Evolutionary conservation across 2,888 invertebrate genomes (phyloP), one percentile per base, ranked within the genome.

Genomic region (Leucophora obtusa): DNA sequence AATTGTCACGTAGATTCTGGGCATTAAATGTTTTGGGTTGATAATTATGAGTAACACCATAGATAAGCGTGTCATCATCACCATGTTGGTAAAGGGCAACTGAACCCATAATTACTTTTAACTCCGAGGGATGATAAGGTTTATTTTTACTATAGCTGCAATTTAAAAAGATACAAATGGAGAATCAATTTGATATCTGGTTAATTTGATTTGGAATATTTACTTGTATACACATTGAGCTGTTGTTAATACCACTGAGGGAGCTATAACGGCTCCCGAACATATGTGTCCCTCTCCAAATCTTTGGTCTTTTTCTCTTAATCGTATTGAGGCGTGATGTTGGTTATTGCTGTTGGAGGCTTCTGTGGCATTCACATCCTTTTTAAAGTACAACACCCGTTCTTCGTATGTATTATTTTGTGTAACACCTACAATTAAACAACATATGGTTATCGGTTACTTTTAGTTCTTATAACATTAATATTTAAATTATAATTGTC

Each of bases 231-330:
- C 82, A 62, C 89, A 89, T 11, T 86, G 84, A 0, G 85, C 86
- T 5, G 87, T 86, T 9, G 88, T 89, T 0, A 90, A 82, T 35
- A 89, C 87, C 14, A 86, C 88, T 0, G 88, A 87, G 7, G 85
- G 83, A 1, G 86, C 87, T 74, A 89, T 87, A 59, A 90, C 53
- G 0, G 87, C 88, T 0, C 89, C 89, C 15, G 88, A 86, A 18
- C 89, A 89, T n/a, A 90, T 87, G 62, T 89, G 89, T 0, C 89
- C 89, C 66, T 87, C 86, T 58, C 89, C 89, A 54, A 86, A 89
- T 51, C 83, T 82, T 14, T 82, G 82, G 51, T 89, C 89, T 14
- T 82, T 66, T 9, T 83, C 83, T 15, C 80, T 47, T 73, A 89
- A 56, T 0, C 89, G 86, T 66, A 89, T 87, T 11, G 90, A 90